These are phyloP conservation scores for Drosophila miranda DNA, from an alignment of 1,140 invertebrate genomes.

Conservation along the genomic window DNA sequence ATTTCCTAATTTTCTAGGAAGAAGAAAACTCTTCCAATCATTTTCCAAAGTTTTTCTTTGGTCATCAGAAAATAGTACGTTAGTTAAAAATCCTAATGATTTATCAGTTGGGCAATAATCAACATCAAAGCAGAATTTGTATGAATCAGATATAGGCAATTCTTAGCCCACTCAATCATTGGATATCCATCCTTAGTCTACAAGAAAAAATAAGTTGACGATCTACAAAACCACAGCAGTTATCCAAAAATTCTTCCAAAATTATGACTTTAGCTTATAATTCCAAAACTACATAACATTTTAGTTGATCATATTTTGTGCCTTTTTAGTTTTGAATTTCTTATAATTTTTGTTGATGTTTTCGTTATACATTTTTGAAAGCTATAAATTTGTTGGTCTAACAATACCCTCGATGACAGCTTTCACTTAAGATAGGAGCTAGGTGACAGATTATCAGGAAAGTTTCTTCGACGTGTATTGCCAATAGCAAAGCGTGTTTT, in stretches of 20 bases:
- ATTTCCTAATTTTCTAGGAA: too few relatives aligned
- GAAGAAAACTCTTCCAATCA: too few relatives aligned
- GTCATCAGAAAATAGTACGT: too few relatives aligned
- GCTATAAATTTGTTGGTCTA: constrained; percentile 79
- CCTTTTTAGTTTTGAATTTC: constrained; percentile 58
- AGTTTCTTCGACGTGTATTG: constrained; percentile 68
- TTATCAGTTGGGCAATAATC: too few relatives aligned
- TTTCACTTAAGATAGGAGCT: constrained; percentile 21
- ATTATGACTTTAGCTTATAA: neutral
- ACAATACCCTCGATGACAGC: constrained; percentile 72
- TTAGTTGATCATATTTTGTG: constrained; percentile 38
- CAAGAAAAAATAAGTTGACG: too few relatives aligned
- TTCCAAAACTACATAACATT: neutral
- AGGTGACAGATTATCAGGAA: constrained; percentile 35
- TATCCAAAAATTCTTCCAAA: constrained; percentile 16
- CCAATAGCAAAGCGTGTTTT: constrained; percentile 75
- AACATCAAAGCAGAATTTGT: too few relatives aligned
- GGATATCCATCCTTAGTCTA: too few relatives aligned
- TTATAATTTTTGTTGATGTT: constrained; percentile 55
- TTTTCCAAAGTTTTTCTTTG: too few relatives aligned
- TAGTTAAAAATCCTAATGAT: too few relatives aligned
- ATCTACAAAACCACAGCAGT: too few relatives aligned
- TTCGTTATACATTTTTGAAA: constrained; percentile 67
- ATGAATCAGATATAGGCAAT: too few relatives aligned
- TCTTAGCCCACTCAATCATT: too few relatives aligned